Evolutionary conservation across 64 coral and sea anemone species (phyloP).

Genomic region (Pachyseris speciosa): DNA sequence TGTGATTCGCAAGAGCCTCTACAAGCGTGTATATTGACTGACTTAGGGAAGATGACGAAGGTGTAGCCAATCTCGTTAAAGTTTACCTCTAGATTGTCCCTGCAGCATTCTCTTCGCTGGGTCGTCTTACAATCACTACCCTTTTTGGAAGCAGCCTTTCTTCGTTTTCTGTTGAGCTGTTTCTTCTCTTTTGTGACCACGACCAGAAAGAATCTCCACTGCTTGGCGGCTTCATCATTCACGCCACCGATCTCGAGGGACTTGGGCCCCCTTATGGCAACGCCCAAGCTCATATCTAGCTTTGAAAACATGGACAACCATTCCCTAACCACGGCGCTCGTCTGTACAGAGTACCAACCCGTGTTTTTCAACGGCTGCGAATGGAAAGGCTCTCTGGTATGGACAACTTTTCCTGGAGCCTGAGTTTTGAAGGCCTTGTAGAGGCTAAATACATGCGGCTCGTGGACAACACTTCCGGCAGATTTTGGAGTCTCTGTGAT

Average conservation of each 20-base stretch:
- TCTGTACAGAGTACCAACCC: neutral
- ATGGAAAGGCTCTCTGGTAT: neutral
- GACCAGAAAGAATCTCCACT: neutral
- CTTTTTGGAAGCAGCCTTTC: neutral
- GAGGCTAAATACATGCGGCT: neutral
- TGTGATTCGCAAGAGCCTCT: neutral
- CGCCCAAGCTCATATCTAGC: neutral
- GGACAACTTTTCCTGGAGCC: neutral
- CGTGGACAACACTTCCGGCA: neutral
- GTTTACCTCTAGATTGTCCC: neutral
- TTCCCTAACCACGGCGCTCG: neutral
- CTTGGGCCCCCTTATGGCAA: neutral
- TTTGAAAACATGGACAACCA: neutral
- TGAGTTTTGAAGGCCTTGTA: neutral
- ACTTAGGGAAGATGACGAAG: neutral
- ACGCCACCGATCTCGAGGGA: neutral
- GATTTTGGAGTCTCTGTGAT: neutral
- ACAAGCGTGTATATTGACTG: neutral
- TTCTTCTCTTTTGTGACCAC: neutral
- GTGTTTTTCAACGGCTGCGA: neutral
- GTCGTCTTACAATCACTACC: neutral
- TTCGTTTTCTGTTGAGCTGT: neutral
- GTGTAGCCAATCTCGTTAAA: neutral
- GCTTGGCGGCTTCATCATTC: neutral
- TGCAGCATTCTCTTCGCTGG: neutral